Evolutionary conservation across 2,888 invertebrate genomes (phyloP), one percentile per base, ranked within the genome.

Genomic region (Busseola fusca): DNA sequence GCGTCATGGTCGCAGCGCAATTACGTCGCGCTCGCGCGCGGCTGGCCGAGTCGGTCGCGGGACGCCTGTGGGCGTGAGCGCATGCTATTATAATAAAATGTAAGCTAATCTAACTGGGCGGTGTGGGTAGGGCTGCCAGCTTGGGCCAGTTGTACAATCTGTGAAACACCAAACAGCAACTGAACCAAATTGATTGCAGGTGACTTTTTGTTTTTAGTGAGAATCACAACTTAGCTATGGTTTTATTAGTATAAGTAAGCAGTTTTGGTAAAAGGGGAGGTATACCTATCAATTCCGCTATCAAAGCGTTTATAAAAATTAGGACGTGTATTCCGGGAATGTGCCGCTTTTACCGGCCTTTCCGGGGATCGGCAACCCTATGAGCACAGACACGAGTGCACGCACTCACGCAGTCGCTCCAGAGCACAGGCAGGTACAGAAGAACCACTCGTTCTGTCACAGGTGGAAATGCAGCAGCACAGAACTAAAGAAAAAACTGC

Each of bases 41-140:
- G 40, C 57, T 14, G 34, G 30, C 42, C 37, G 45, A 10, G 21
- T 21, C 34, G 27, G 21, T 21, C 56, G 64, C 25, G 40, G 37
- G 21, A 3, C 54, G 30, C 42, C 52, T 45, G 56, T 21, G 57
- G 27, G 57, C 70, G 16, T 48, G 67, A 57, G 48, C n/a, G 40
- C 75, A 60, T 45, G 48, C 56, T 14, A 72, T 62, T 78, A 73
- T 56, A 78, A 73, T 78, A 37, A 45, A 64, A 64, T 78, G 50
- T 52, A 57, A 78, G 45, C 42, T 78, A 64, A 64, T 76, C 27
- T 45, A 54, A 72, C 5, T 48, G 48, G 37, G 25, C 54, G 54
- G 27, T 40, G 37, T 16, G 45, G n/a, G 75, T 14, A 58, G 37
- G 57, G 78, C 30, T 52, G 50, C 34, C 54, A 42, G 9, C 0